phyloP scores from a whole-genome alignment of 1,140 invertebrate species.

The Spodoptera litura region DNA sequence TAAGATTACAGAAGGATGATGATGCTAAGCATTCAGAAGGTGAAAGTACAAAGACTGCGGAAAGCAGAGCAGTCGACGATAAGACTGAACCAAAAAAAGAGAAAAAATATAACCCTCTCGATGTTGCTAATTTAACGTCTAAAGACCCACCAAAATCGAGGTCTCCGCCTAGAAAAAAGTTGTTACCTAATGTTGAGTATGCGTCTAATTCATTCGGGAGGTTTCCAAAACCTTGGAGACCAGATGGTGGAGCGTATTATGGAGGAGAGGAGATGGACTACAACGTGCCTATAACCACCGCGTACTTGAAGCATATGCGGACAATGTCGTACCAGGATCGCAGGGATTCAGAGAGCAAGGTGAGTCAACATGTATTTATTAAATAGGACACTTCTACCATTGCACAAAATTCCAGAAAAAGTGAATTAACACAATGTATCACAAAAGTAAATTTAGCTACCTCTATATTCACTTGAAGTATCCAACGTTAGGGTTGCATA shows the following conservation, averaged over 20 bases:
- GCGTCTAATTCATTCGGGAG: constrained; percentile 65
- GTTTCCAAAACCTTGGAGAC: constrained; percentile 83
- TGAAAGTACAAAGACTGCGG: constrained; percentile 69
- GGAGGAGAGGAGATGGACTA: constrained; percentile 89
- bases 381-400: neutral
- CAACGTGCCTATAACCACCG: constrained; percentile 94
- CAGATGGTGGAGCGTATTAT: constrained; percentile 77
- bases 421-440: too few relatives aligned
- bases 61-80: constrained; percentile 65
- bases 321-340: constrained; percentile 88
- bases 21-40: constrained; percentile 69
- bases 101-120: constrained; percentile 89
- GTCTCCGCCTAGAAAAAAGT: constrained; percentile 83
- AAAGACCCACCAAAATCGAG: constrained; percentile 87
- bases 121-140: constrained; percentile 89
- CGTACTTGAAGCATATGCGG: constrained; percentile 93
- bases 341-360: constrained; percentile 87
- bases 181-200: constrained; percentile 66
- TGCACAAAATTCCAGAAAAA: too few relatives aligned
- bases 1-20: constrained; percentile 58
- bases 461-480: neutral
- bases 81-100: constrained; percentile 84
- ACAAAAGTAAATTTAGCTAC: neutral
- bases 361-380: constrained; percentile 61
- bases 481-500: constrained; percentile 17